Base-by-base conservation (phyloP, 2,113 vertebrate species). In the Numida meleagris region DNA sequence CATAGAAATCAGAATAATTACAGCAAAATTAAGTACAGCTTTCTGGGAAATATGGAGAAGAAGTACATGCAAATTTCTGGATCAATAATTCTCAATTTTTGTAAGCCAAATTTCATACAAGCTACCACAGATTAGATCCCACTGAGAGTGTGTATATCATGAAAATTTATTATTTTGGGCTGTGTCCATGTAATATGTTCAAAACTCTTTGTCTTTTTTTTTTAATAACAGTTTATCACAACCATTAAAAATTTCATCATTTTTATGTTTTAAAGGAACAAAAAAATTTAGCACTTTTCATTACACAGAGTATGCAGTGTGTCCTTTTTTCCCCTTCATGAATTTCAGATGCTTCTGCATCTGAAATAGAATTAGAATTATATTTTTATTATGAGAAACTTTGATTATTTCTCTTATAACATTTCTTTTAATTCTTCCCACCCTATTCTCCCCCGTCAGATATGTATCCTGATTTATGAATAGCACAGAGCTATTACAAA, bases 101-200 rank as follows among this genome's bases (percentile, higher is more conserved):
- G n/a, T 65, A 75, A 75, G 40, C 17, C 51, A 82, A 55, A 74
- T 92, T 72, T 79, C 62, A 72, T 73, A 27, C 13, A 12, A 89
- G 5, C 3, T 40, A 70, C 27, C 61, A 40, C 0, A 73, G n/a
- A 62, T 82, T 0, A 73, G n/a, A 62, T 82, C 34, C 57, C 31
- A 40, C 27, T 57, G 24, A 88, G 29, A 90, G 2, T 50, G 9
- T 23, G 9, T 46, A 17, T 14, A 59, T 29, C 55, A 71, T 45
- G 21, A 85, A 12, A 71, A 78, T 59, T 46, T 82, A 65, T 91
- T 61, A 36, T 11, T 85, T 76, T 57, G 66, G 8, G 8, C 38
- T 89, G 3, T 57, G 13, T 70, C 13, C 25, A 18, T 53, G 12
- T 48, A 40, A 15, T 40, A 10, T 36, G 3, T 9, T 81, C 4